These are phyloP conservation scores for Hylaeus anthracinus DNA, from an alignment of 1,140 invertebrate genomes.

Conservation along the genomic window DNA sequence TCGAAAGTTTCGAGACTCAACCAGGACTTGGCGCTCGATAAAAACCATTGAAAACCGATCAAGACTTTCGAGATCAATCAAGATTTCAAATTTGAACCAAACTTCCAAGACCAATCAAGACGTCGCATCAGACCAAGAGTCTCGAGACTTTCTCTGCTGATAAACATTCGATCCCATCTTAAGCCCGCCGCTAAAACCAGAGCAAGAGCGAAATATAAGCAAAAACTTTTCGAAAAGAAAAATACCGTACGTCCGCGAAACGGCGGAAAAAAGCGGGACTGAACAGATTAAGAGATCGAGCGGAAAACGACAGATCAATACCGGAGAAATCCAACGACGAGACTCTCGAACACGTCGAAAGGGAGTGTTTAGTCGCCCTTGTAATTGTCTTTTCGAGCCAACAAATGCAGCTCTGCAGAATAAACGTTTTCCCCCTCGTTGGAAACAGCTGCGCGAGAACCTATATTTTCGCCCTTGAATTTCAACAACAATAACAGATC, in stretches of 20 bases:
- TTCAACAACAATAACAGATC: not conserved
- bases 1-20: no score
- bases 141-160: no score
- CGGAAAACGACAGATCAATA: not conserved
- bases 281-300: slow-evolving; percentile 6
- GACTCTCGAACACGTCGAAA: not conserved
- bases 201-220: not conserved
- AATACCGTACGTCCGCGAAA: not conserved
- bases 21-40: no score
- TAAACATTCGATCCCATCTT: no score
- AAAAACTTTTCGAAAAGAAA: not conserved
- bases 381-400: not conserved
- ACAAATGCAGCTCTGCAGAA: not conserved
- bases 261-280: not conserved
- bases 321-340: not conserved
- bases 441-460: no score
- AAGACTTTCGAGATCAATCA: no score
- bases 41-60: no score
- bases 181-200: not conserved
- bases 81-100: no score
- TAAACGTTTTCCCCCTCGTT: no score
- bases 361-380: not conserved
- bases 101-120: no score
- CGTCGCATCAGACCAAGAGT: no score
- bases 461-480: not conserved